A percentile compares a stretch with the other conserved stretches of the same genome.
phyloP scores from a whole-genome alignment of 2,797 vertebrate species.

The Geotrypetes seraphini region DNA sequence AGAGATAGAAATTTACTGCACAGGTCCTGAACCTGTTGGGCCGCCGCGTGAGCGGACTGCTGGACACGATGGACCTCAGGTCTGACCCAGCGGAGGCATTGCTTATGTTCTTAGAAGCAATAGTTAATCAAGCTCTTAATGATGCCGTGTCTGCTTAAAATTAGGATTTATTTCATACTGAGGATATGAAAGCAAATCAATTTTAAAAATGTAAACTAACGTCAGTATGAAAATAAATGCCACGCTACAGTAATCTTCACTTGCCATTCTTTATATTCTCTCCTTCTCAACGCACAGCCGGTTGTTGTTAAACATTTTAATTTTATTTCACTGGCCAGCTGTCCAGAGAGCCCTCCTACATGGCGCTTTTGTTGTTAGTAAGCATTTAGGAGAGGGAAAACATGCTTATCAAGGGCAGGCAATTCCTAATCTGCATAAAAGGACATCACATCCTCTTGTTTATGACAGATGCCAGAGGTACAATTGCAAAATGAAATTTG shows the following conservation, averaged over 20 bases:
- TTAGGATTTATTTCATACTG: too few relatives aligned
- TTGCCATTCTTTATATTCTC: constrained; percentile 8
- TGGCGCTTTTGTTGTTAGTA: constrained; percentile 1
- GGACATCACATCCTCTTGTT: neutral
- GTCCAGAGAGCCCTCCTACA: constrained; percentile 3
- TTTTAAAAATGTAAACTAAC: constrained; percentile 4
- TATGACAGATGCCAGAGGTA: too few relatives aligned
- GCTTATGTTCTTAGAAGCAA: too few relatives aligned
- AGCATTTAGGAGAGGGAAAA: constrained; percentile 1
- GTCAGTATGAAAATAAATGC: constrained; percentile 19
- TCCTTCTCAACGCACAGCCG: neutral
- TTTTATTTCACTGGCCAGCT: constrained; percentile 4
- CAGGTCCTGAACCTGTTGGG: too few relatives aligned
- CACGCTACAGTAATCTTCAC: constrained; percentile 9
- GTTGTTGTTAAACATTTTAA: too few relatives aligned
- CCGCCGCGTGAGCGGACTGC: too few relatives aligned
- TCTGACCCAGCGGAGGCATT: too few relatives aligned
- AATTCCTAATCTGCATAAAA: neutral
- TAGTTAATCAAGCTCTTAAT: too few relatives aligned
- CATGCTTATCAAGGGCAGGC: neutral
- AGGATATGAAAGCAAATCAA: constrained; percentile 2
- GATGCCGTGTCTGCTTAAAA: too few relatives aligned
- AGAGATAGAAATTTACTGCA: too few relatives aligned
- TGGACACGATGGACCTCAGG: too few relatives aligned
- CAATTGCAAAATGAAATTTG: too few relatives aligned